A percentile compares a stretch with the other conserved stretches of the same genome.
These are phyloP conservation scores for Polia nebulosa DNA, from an alignment of 2,888 invertebrate species.

Conservation along the genomic window DNA sequence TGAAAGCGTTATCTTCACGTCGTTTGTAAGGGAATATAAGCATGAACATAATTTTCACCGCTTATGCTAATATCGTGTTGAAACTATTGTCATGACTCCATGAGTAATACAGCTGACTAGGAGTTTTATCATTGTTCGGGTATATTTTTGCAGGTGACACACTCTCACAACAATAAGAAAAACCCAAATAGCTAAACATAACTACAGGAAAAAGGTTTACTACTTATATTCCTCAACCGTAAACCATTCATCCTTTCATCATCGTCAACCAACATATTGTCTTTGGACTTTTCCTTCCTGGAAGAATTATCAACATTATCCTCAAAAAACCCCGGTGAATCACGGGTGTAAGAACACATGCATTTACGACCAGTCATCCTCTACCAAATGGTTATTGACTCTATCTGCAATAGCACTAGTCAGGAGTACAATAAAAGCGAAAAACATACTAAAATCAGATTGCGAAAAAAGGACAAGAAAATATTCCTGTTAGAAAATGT, in stretches of 20 bases:
- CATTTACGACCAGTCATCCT: not conserved
- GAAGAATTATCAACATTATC: not conserved
- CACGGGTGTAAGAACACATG: not conserved
- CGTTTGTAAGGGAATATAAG: constrained; percentile 12
- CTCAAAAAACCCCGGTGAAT: not conserved
- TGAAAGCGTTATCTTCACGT: constrained; percentile 23
- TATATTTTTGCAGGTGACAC: not conserved
- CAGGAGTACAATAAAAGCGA: not conserved
- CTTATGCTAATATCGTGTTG: not conserved
- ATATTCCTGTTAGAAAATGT: not conserved
- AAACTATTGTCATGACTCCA: constrained; percentile 2
- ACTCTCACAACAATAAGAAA: too few species aligned
- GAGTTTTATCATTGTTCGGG: not conserved
- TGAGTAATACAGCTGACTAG: not conserved
- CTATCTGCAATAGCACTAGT: not conserved
- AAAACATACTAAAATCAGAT: not conserved
- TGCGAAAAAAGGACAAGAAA: not conserved
- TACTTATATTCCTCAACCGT: constrained; percentile 8
- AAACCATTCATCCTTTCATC: not conserved
- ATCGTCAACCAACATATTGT: not conserved
- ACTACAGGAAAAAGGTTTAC: not conserved
- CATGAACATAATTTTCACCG: constrained; percentile 5
- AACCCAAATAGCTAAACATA: too few species aligned
- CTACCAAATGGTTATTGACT: not conserved
- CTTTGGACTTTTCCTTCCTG: constrained; percentile 8